A percentile compares a stretch with the other conserved stretches of the same genome.
These are phyloP conservation scores for Tribolium freemani DNA, from an alignment of 2,888 invertebrate species.

Conservation along the genomic window DNA sequence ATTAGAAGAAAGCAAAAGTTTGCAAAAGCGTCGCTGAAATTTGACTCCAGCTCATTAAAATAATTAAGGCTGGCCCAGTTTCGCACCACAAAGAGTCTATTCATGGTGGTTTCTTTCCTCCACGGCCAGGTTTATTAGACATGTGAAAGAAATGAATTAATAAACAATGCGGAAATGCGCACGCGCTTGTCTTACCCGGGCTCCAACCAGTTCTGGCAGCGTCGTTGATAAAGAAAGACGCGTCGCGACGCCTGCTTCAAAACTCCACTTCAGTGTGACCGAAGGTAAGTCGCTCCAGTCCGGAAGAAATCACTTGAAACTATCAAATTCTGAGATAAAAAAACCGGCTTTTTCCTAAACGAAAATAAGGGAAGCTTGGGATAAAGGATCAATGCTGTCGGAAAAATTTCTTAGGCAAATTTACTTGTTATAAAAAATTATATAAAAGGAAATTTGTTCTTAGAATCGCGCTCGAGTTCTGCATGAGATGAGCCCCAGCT, in stretches of 20 bases:
- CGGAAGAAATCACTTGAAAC: background rate
- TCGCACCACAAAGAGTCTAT: slow-evolving; percentile 18
- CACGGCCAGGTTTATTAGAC: slow-evolving; percentile 29
- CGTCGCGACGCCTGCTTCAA: slow-evolving; percentile 56
- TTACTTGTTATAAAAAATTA: background rate
- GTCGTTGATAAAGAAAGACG: slow-evolving; percentile 59
- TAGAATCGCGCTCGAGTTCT: background rate
- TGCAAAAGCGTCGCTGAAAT: background rate
- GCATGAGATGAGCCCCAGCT: slow-evolving; percentile 5
- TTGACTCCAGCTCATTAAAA: slow-evolving; percentile 2
- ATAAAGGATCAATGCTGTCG: background rate
- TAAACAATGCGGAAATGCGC: slow-evolving; percentile 64
- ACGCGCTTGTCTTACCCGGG: slow-evolving; percentile 62
- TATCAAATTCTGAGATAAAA: background rate
- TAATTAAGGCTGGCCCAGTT: slow-evolving; percentile 9
- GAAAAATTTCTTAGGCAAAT: background rate
- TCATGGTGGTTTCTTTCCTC: slow-evolving; percentile 12
- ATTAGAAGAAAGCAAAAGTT: background rate
- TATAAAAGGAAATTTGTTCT: background rate
- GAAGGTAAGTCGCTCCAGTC: background rate
- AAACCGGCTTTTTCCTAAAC: background rate
- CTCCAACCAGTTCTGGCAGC: slow-evolving; percentile 60
- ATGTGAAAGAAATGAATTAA: slow-evolving; percentile 57
- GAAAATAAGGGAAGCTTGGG: background rate
- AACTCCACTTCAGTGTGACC: slow-evolving; percentile 5